A percentile compares a stretch with the other conserved stretches of the same genome.
Evolutionary conservation across 2,797 vertebrate genomes (phyloP).

Genomic region (Geotria australis): DNA sequence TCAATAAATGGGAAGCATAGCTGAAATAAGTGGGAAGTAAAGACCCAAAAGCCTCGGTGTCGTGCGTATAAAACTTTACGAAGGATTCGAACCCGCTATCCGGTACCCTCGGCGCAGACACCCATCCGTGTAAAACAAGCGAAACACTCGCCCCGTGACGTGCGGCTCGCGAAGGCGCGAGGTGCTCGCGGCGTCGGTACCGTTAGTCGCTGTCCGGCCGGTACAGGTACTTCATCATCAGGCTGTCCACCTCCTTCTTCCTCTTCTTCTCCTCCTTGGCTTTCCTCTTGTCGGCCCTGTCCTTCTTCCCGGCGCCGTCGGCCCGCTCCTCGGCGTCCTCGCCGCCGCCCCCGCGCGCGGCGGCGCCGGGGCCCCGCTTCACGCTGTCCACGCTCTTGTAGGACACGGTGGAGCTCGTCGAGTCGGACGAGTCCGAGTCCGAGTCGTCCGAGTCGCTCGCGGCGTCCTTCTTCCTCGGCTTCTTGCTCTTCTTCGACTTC

Average conservation of each 20-base stretch:
- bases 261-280: constrained; percentile 52
- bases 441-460: constrained; percentile 13
- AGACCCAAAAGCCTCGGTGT: too few species aligned
- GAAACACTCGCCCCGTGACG: too few species aligned
- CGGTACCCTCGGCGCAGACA: too few species aligned
- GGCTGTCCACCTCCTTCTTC: constrained; percentile 59
- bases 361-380: constrained; percentile 29
- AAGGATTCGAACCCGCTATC: too few species aligned
- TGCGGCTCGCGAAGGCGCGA: too few species aligned
- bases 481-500: constrained; percentile 39
- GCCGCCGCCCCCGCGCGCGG: not conserved
- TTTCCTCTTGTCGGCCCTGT: constrained; percentile 3
- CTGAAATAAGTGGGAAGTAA: too few species aligned
- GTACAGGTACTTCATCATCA: constrained; percentile 96
- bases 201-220: constrained; percentile 62
- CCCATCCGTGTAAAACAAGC: too few species aligned
- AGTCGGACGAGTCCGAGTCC: constrained; percentile 20
- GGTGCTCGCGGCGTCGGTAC: too few species aligned
- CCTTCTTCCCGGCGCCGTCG: constrained; percentile 5
- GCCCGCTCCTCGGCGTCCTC: constrained; percentile 7
- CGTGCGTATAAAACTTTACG: too few species aligned
- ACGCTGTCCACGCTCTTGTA: constrained; percentile 48
- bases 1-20: too few species aligned
- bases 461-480: constrained; percentile 13
- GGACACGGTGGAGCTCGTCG: constrained; percentile 41